These are phyloP conservation scores for Drosophila bocqueti DNA, from an alignment of 1,140 invertebrate genomes.

Conservation along the genomic window DNA sequence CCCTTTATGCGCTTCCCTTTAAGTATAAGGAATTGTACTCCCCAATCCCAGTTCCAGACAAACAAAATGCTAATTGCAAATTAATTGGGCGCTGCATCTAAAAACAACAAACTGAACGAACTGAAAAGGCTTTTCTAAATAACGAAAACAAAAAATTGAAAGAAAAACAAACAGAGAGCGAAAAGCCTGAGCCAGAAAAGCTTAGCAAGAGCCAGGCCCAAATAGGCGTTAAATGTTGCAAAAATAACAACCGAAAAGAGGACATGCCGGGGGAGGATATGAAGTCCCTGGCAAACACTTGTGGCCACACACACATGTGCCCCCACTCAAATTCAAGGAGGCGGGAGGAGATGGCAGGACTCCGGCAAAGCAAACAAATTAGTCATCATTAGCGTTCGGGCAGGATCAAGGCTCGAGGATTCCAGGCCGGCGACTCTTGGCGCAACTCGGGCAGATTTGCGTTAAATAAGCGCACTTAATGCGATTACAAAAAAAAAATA, in stretches of 20 bases:
- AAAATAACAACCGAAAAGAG: slow-evolving; percentile 67
- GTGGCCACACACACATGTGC: slow-evolving; percentile 74
- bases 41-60: slow-evolving; percentile 22
- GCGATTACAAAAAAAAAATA: slow-evolving; percentile 79
- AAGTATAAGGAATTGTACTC: slow-evolving; percentile 8
- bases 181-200: slow-evolving; percentile 58
- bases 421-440: slow-evolving; percentile 23
- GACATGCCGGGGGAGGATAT: slow-evolving; percentile 7
- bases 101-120: slow-evolving; percentile 65
- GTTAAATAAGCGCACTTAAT: slow-evolving; percentile 84
- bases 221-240: slow-evolving; percentile 83
- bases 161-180: slow-evolving; percentile 64
- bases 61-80: slow-evolving; percentile 80
- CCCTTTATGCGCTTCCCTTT: not conserved
- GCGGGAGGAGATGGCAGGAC: slow-evolving; percentile 15
- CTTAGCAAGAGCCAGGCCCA: slow-evolving; percentile 70
- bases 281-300: slow-evolving; percentile 69
- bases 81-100: slow-evolving; percentile 78
- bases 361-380: slow-evolving; percentile 78
- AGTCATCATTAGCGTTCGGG: slow-evolving; percentile 79
- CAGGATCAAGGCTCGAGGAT: slow-evolving; percentile 45
- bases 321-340: slow-evolving; percentile 46
- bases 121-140: slow-evolving; percentile 49
- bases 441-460: slow-evolving; percentile 70
- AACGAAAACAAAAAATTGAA: slow-evolving; percentile 56